Percentiles rank a stretch among this genome's conserved stretches.
Conservation (phyloP, 1,140 invertebrate genomes). For the Meloidogyne exigua region DNA sequence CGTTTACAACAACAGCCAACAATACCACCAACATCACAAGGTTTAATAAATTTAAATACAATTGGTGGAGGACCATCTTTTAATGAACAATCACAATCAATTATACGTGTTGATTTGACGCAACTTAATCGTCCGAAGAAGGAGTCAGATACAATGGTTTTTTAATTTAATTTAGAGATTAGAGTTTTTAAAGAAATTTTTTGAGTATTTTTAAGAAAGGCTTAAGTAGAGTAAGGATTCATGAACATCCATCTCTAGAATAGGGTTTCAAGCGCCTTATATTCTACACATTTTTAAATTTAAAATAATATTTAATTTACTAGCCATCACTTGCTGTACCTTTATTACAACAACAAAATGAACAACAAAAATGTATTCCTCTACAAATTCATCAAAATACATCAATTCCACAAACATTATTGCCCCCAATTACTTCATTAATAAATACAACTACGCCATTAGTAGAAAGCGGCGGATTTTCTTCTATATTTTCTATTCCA, state of each 20-base stretch:
- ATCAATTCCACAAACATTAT: neutral
- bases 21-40: neutral
- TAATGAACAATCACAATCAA: neutral
- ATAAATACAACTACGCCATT: neutral
- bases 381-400: neutral
- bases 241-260: no score
- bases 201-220: no score
- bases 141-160: slow-evolving; percentile 1
- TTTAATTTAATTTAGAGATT: neutral
- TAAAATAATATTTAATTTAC: no score
- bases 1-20: slow-evolving; percentile 2
- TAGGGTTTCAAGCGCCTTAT: no score
- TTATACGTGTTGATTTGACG: neutral
- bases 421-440: neutral
- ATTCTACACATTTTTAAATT: no score
- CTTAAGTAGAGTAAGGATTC: no score
- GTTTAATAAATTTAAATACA: neutral
- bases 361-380: slow-evolving; percentile 5
- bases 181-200: no score
- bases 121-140: neutral
- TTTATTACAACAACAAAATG: neutral
- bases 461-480: neutral
- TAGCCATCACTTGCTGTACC: neutral
- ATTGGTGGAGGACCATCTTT: neutral
- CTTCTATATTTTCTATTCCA: neutral